A percentile compares a stretch with the other conserved stretches of the same genome.
These are phyloP conservation scores for Alethe castanea DNA, from an alignment of 2,113 vertebrate genomes.

Conservation along the genomic window DNA sequence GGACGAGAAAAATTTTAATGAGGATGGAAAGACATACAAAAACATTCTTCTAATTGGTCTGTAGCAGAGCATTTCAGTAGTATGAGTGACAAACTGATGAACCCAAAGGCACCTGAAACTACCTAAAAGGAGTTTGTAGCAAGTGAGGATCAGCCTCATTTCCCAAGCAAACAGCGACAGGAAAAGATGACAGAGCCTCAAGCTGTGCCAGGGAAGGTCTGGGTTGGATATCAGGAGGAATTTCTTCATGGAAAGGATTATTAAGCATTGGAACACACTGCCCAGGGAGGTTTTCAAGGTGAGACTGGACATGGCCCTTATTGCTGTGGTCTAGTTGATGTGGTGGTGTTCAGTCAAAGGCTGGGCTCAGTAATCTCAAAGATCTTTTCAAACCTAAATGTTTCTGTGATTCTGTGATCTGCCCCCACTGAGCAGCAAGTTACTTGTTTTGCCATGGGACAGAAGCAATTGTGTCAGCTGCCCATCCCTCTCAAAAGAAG, in stretches of 20 bases:
- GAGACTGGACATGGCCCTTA: background rate
- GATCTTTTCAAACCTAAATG: background rate
- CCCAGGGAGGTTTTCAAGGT: background rate
- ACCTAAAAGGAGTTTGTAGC: background rate
- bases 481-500: background rate
- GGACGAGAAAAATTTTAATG: background rate
- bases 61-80: background rate
- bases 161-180: background rate
- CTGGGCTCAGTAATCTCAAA: background rate
- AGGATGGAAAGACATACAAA: background rate
- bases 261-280: background rate
- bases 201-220: background rate
- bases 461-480: background rate
- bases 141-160: background rate
- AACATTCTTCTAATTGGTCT: background rate
- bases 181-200: background rate
- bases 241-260: background rate
- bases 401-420: background rate
- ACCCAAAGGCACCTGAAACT: background rate
- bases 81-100: background rate
- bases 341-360: background rate
- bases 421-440: rapidly evolving
- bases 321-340: background rate
- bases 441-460: background rate
- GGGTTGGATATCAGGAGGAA: background rate